Percentiles rank a stretch among this genome's conserved stretches.
phyloP scores from a whole-genome alignment of 2,113 vertebrate genomes.

The Pterocles gutturalis region DNA sequence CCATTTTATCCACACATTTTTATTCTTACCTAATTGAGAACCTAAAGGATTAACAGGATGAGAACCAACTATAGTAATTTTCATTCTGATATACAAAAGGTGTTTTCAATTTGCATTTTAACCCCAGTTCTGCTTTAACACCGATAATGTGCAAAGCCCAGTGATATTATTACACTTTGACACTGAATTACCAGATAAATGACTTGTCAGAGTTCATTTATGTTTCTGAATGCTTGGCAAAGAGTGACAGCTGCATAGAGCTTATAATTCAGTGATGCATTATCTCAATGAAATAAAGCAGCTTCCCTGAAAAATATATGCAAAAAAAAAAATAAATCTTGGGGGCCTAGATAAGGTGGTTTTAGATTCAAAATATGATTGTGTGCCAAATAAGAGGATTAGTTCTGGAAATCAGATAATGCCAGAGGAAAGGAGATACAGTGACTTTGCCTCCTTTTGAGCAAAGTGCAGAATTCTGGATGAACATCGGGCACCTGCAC shows the following conservation, averaged over 20 bases:
- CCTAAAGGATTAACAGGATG: neutral
- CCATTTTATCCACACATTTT: neutral
- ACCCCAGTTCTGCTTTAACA: slow-evolving; percentile 33
- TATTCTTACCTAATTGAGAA: neutral
- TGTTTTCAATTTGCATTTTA: slow-evolving; percentile 67
- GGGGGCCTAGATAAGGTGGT: slow-evolving; percentile 25
- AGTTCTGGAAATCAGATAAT: slow-evolving; percentile 48
- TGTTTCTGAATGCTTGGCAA: slow-evolving; percentile 53
- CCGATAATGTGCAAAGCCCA: slow-evolving; percentile 8
- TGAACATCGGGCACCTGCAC: neutral
- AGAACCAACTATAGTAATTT: neutral
- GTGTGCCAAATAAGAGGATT: slow-evolving; percentile 48
- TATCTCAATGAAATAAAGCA: slow-evolving; percentile 66
- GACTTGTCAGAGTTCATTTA: slow-evolving; percentile 77
- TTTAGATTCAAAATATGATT: slow-evolving; percentile 61
- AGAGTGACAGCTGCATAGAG: slow-evolving; percentile 72
- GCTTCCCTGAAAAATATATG: slow-evolving; percentile 50
- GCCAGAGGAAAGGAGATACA: slow-evolving; percentile 28
- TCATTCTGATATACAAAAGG: slow-evolving; percentile 8
- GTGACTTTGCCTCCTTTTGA: neutral
- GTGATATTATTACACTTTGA: slow-evolving; percentile 59
- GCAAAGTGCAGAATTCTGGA: neutral
- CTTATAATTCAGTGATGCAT: slow-evolving; percentile 61
- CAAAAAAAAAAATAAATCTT: slow-evolving; percentile 60
- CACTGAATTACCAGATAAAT: slow-evolving; percentile 68